Conservation (phyloP, 2,888 invertebrate species). For the Pheosia gnoma region DNA sequence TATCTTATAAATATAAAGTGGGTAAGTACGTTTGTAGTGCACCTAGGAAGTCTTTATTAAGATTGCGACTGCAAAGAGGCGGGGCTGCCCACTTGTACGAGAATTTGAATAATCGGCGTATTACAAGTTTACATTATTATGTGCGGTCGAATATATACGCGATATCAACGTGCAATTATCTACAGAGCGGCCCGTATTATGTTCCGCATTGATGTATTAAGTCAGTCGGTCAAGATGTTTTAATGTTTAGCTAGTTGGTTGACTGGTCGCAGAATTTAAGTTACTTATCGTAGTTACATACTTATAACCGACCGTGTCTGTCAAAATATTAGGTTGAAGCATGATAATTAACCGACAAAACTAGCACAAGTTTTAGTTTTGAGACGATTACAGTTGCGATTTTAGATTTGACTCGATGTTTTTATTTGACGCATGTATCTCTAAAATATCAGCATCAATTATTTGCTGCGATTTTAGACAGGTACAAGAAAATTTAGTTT, state of each 20-base stretch:
- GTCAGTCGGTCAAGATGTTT: conserved; percentile 49
- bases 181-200: conserved; percentile 44
- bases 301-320: not conserved
- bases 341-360: not conserved
- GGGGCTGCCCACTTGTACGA: conserved; percentile 67
- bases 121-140: conserved; percentile 68
- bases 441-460: no score
- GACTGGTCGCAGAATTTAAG: conserved; percentile 27
- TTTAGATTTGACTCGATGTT: not conserved
- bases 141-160: conserved; percentile 60
- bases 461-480: no score
- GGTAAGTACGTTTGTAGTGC: conserved; percentile 56
- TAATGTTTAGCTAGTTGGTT: conserved; percentile 37
- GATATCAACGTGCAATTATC: conserved; percentile 57
- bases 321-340: conserved; percentile 8
- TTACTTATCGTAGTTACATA: not conserved
- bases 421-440: no score
- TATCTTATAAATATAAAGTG: conserved; percentile 71
- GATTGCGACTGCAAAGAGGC: conserved; percentile 81
- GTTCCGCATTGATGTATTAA: conserved; percentile 52
- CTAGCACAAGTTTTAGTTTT: not conserved
- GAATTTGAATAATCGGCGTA: conserved; percentile 78
- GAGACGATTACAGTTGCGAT: not conserved
- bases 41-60: conserved; percentile 83
- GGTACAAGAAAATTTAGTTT: no score